Base-by-base conservation (phyloP, 1,140 invertebrate genomes). In the Lasaia peninsularis region DNA sequence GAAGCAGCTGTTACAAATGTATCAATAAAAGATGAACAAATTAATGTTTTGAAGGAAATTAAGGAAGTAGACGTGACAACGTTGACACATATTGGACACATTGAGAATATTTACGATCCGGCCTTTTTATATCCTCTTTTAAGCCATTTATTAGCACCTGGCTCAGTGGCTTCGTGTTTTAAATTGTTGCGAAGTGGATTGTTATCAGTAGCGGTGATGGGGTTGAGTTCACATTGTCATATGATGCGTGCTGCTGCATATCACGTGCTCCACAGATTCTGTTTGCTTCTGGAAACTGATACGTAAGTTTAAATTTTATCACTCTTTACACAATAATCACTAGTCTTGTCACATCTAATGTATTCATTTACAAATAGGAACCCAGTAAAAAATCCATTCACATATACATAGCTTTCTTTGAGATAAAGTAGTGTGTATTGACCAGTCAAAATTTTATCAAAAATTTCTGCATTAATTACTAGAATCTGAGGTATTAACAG, bases 51-150 rank as follows among this genome's bases (percentile, higher is more conserved):
- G 6, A 33, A 53, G 9, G 40, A 65, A 8, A 58, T 74, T 18
- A 72, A 67, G 44, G 56, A 59, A 31, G 58, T 55, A 12, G 76
- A 81, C 56, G 52, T 80, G 9, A 24, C 64, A 3, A 48, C 52
- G 14, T 7, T 61, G 1, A 77, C 74, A 2, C 77, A 85, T 55
- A 6, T 59, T 5, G 71, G 76, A 14, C 50, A 64, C 4, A 70
- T 79, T 57, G 63, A 73, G 12, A 73, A 72, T 7, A 79, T 94
- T 28, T 96, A 96, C 65, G 94, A 96, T 79, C 92, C 94, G 1
- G 89, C 91, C 48, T 96, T 95, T 75, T 82, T 95, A 57, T 87
- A 96, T 52, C 93, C 94, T 4, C 75, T 95, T 14, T 89, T 95
- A 56, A 92, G 90, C 63, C 90, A 91, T 60, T 76, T 95, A 12